Conservation (phyloP, 53 echinoderm and acorn worm genomes). For the Luidia sarsii region DNA sequence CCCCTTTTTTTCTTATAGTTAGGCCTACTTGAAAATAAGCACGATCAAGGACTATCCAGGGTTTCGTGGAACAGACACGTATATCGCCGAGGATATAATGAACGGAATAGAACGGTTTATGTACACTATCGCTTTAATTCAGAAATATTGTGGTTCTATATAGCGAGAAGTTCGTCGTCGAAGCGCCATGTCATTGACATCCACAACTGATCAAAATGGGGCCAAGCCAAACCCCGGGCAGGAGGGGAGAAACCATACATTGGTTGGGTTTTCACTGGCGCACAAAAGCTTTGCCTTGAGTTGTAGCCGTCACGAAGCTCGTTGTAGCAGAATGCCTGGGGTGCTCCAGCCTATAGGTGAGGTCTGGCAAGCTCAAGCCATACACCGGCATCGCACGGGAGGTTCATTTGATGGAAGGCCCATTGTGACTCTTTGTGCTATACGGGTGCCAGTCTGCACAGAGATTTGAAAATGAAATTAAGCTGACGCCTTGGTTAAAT, state of each 20-base stretch:
- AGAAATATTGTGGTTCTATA: too few species aligned
- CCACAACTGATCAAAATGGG: background rate
- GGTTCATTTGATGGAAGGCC: background rate
- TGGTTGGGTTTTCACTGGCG: slow-evolving; percentile 4
- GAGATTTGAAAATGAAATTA: background rate
- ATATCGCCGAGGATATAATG: too few species aligned
- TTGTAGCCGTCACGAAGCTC: slow-evolving; percentile 25
- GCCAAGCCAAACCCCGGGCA: slow-evolving; percentile 49
- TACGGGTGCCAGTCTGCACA: background rate
- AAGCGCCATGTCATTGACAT: slow-evolving; percentile 35
- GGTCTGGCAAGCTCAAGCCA: background rate
- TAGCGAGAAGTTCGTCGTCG: slow-evolving; percentile 8
- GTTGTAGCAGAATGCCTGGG: background rate
- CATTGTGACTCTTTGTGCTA: slow-evolving; percentile 29
- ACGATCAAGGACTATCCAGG: too few species aligned
- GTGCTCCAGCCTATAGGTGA: background rate
- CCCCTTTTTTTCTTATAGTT: too few species aligned
- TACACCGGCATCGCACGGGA: background rate
- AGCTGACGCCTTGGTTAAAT: slow-evolving; percentile 7
- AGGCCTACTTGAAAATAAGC: too few species aligned
- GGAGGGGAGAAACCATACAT: background rate
- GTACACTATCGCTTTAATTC: too few species aligned
- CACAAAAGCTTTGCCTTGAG: slow-evolving; percentile 36
- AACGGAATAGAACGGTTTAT: too few species aligned
- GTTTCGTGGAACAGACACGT: too few species aligned